Base-by-base conservation (phyloP, 2,113 vertebrate species). In the Calypte anna region DNA sequence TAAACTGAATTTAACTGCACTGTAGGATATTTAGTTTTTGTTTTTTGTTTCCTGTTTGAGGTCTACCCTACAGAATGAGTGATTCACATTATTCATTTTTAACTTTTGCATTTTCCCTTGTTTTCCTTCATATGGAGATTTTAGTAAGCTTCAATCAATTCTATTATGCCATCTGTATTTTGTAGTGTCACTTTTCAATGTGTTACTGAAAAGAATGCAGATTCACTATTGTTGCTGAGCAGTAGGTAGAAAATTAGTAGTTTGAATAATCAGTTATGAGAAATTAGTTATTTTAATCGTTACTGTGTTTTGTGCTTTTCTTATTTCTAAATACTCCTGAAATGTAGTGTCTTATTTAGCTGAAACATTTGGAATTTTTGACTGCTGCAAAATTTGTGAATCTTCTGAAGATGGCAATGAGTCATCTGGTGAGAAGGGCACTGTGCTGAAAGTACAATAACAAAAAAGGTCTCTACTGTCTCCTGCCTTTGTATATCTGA, bases 401-500 rank as follows among this genome's bases (percentile, higher is more conserved):
- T 96, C 92, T 86, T 92, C 91, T 85, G 86, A 92, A 93, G 89
- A 81, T 31, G 46, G 38, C 88, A 94, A 62, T 94, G 95, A 96
- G 79, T 97, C 87, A 97, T 88, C 81, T 93, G 68, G 27, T 17
- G 7, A 94, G 77, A 96, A 92, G 7, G 17, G 85, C 48, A 79
- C 96, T 93, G 67, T 94, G 70, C 48, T 88, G 79, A 55, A 10
- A 30, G 79, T 67, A 93, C 86, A 92, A 81, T 91, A 82, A 85
- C 74, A 58, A 75, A 80, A 80, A 95, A 80, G 53, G 68, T 86
- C 88, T 79, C 20, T 78, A 53, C 62, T 95, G 27, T 96, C 87
- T 95, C 68, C 74, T 95, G 61, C 72, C 92, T 95, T 97, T 97
- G 75, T 96, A 48, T 90, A 23, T 70, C 74, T 95, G 96, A 94